phyloP scores from a whole-genome alignment of 2,888 invertebrate species.

The Stictocephala bisonia region DNA sequence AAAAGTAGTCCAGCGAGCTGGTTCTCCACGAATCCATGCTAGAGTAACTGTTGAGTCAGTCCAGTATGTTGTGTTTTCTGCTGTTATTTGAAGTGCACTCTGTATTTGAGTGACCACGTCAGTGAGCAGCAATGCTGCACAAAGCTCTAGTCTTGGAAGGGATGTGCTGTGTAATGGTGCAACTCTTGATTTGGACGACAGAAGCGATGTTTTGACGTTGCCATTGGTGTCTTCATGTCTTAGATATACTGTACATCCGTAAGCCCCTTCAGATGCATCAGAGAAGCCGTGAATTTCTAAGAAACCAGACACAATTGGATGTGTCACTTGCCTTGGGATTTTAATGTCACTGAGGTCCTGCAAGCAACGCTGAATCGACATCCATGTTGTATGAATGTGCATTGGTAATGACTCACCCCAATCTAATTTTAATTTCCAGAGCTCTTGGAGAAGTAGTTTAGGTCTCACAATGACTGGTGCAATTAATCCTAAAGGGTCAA shows the following conservation, averaged over 20 bases:
- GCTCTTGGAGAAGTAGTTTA: too few species aligned
- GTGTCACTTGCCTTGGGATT: slow-evolving; percentile 17
- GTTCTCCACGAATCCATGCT: slow-evolving; percentile 43
- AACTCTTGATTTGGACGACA: slow-evolving; percentile 6
- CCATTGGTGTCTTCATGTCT: slow-evolving; percentile 19
- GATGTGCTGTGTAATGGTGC: slow-evolving; percentile 16
- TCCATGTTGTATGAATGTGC: too few species aligned
- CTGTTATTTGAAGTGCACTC: background rate
- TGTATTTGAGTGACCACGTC: background rate
- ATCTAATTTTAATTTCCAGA: too few species aligned
- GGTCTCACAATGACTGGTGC: too few species aligned
- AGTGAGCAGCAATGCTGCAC: slow-evolving; percentile 6
- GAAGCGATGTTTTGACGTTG: background rate
- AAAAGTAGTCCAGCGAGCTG: slow-evolving; percentile 55
- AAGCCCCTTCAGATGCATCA: slow-evolving; percentile 8
- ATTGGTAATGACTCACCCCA: too few species aligned
- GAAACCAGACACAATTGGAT: background rate
- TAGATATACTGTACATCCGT: background rate
- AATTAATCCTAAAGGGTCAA: too few species aligned
- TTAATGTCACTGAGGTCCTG: too few species aligned
- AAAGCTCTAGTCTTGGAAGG: slow-evolving; percentile 14
- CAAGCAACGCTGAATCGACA: too few species aligned
- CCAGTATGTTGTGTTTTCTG: slow-evolving; percentile 16
- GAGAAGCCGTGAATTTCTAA: slow-evolving; percentile 15
- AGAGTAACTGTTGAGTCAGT: slow-evolving; percentile 6